phyloP scores from a whole-genome alignment of 2,797 vertebrate genomes.

The Crenuchus spilurus region DNA sequence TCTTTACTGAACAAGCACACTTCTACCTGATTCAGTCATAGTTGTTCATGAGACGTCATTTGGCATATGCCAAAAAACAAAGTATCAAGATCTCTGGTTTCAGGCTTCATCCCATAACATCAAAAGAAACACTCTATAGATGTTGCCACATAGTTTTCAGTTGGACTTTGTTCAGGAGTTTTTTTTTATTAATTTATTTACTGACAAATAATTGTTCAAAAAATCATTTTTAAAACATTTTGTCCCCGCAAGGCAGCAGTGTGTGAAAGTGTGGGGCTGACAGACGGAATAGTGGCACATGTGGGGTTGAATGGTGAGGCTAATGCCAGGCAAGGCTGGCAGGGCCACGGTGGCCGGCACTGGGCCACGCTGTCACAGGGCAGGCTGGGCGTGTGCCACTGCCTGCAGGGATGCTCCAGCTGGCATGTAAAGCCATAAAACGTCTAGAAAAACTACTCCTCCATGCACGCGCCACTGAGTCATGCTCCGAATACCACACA shows the following conservation, averaged over 20 bases:
- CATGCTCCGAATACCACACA: constrained; percentile 16
- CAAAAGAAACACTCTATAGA: too few species aligned
- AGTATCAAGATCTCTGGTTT: too few species aligned
- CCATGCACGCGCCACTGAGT: constrained; percentile 7
- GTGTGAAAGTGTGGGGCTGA: neutral
- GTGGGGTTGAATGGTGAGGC: constrained; percentile 16
- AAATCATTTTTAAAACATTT: too few species aligned
- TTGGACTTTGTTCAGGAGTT: too few species aligned
- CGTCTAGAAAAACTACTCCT: constrained; percentile 5
- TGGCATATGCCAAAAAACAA: too few species aligned
- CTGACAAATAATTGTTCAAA: too few species aligned
- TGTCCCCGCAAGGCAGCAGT: neutral
- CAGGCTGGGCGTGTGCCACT: constrained; percentile 24
- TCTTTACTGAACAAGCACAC: neutral
- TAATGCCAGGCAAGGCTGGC: neutral
- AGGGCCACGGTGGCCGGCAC: neutral
- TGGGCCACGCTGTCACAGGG: constrained; percentile 28
- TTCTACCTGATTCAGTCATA: too few species aligned
- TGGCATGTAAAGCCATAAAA: constrained; percentile 41
- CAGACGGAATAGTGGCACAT: constrained; percentile 26
- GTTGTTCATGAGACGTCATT: neutral
- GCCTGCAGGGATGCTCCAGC: constrained; percentile 30
- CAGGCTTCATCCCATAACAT: too few species aligned
- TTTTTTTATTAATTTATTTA: too few species aligned
- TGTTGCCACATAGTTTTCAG: too few species aligned